Conservation (phyloP, 2,888 invertebrate genomes). For the Tethea ocularis region DNA sequence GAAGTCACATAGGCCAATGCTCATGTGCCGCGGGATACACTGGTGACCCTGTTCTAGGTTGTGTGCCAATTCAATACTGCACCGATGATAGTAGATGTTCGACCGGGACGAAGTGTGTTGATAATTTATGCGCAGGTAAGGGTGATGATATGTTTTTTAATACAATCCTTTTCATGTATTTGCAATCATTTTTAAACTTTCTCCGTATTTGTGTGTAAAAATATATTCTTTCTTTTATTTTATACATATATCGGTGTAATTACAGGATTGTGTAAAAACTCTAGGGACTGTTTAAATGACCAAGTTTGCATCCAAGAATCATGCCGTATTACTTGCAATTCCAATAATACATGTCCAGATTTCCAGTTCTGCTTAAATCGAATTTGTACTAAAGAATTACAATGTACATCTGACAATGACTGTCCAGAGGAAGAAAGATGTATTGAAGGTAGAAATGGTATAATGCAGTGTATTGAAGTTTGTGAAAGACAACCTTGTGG, state of each 20-base stretch:
- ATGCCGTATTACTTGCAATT: constrained; percentile 93
- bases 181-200: too few species aligned
- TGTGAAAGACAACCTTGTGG: constrained; percentile 91
- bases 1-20: constrained; percentile 92
- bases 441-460: constrained; percentile 86
- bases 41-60: constrained; percentile 93
- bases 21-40: constrained; percentile 93
- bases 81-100: constrained; percentile 91
- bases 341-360: constrained; percentile 92
- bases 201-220: too few species aligned
- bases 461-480: constrained; percentile 89
- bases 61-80: constrained; percentile 92
- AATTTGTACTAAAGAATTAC: constrained; percentile 92
- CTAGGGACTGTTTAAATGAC: constrained; percentile 92
- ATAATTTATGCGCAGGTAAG: constrained; percentile 90
- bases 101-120: constrained; percentile 91
- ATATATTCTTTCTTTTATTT: too few species aligned
- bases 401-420: constrained; percentile 88
- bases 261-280: constrained; percentile 89
- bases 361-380: constrained; percentile 93
- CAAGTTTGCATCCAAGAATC: constrained; percentile 93
- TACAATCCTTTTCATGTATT: too few species aligned
- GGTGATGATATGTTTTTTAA: too few species aligned
- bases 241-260: not conserved
- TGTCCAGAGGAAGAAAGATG: constrained; percentile 91